Base-by-base conservation (phyloP, 2,797 vertebrate species). In the Onychomys torridus region DNA sequence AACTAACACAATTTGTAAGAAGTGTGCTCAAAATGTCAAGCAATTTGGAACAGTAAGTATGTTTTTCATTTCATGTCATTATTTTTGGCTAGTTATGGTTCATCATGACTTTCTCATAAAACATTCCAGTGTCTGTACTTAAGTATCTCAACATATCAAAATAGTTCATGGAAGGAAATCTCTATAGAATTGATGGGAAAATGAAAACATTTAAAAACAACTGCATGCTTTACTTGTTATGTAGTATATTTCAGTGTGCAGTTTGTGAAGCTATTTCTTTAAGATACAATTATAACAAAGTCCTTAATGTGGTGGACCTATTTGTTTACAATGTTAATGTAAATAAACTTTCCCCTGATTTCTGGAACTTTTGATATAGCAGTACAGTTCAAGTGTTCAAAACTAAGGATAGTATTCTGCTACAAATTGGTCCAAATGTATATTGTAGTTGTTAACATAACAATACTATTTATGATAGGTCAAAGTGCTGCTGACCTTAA, bases 1-100 rank as follows among this genome's bases (percentile, higher is more conserved):
- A 99, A 99, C 99, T 59, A 99, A 99, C 92, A 99, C 99, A 90
- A 99, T 99, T 98, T 99, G 99, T 99, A 99, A 99, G 99, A 99
- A 99, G 95, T 99, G 99, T 96, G 99, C 99, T 96, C 99, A 99
- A 98, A 99, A 99, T 84, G 99, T 99, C 97, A 99, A 99, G 98
- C 99, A 99, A 94, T 99, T 99, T 95, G 99, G 99, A 98, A 99
- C 99, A 9, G 99, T 99, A 98, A 99, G 99, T 99, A 95, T 96
- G 67, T 92, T 94, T 97, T 96, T 96, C 23, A 46, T 90, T 89
- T 94, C 14, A 11, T 89, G 43, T 59, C 55, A 32, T 13, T 94
- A 37, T 89, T 93, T 61, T 78, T 94, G 52, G 19, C 84, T 37
- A 88, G 0, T 87, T 93, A 57, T 32, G 46, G 14, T 43, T 92